A percentile compares a stretch with the other conserved stretches of the same genome.
Evolutionary conservation across 1,140 invertebrate genomes (phyloP).

Genomic region (Reticulitermes speratus): DNA sequence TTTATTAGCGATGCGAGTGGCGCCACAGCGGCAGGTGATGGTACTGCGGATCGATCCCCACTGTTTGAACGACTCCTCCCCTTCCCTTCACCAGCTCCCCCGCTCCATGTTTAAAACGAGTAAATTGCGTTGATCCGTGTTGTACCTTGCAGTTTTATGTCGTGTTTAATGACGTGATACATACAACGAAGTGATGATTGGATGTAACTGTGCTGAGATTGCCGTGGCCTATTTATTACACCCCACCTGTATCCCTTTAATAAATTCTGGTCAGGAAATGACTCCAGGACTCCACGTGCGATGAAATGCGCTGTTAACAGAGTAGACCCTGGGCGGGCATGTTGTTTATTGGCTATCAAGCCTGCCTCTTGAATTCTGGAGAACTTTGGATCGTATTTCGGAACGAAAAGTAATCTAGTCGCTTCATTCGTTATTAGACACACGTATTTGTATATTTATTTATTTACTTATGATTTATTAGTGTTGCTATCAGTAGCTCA

Average conservation of each 20-base stretch:
- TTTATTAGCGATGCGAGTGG: not conserved
- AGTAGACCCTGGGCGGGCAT: too few species aligned
- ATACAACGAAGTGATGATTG: not conserved
- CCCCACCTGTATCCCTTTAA: not conserved
- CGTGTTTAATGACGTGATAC: not conserved
- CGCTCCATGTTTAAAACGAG: not conserved
- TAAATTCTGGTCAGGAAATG: too few species aligned
- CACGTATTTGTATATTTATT: too few species aligned
- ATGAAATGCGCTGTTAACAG: not conserved
- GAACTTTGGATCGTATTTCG: too few species aligned
- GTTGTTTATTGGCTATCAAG: too few species aligned
- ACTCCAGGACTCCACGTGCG: not conserved
- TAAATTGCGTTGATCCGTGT: not conserved
- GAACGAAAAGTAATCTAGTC: too few species aligned
- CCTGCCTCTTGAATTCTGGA: too few species aligned
- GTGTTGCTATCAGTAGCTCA: too few species aligned
- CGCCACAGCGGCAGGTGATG: constrained; percentile 10
- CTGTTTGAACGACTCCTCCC: not conserved
- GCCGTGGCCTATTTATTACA: not conserved
- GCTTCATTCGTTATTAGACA: too few species aligned
- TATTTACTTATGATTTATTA: too few species aligned
- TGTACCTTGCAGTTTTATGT: not conserved
- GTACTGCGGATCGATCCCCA: not conserved
- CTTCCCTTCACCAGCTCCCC: not conserved
- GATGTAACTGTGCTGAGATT: not conserved